Evolutionary conservation across 1,140 invertebrate species (phyloP).

Genomic region (Oedothorax gibbosus): DNA sequence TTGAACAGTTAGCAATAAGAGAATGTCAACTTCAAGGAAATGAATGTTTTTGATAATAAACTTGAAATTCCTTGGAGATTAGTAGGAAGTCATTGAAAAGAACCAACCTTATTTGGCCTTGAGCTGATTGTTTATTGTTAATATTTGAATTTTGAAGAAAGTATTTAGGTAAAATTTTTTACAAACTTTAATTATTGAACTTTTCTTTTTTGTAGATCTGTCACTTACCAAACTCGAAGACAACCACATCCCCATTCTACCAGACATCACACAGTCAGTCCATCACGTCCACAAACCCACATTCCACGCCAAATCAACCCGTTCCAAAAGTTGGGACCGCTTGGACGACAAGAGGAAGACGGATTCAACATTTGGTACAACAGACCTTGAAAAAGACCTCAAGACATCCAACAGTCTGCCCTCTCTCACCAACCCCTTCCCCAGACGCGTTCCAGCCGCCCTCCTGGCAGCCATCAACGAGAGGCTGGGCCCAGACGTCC

Average conservation of each 20-base stretch:
- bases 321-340: constrained; percentile 57
- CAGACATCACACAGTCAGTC: constrained; percentile 12
- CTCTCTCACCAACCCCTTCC: constrained; percentile 34
- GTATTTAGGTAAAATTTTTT: too few species aligned
- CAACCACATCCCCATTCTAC: constrained; percentile 26
- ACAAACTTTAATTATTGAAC: background rate
- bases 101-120: too few species aligned
- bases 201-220: background rate
- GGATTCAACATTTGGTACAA: background rate
- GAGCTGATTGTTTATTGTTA: too few species aligned
- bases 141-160: too few species aligned
- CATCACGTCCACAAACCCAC: background rate
- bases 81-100: too few species aligned
- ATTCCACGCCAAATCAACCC: background rate
- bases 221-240: background rate
- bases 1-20: too few species aligned
- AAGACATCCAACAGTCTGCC: constrained; percentile 28
- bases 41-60: too few species aligned
- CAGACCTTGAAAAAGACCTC: background rate
- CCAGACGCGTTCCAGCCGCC: constrained; percentile 41
- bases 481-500: constrained; percentile 28
- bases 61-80: too few species aligned
- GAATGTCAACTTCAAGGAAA: too few species aligned
- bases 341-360: constrained; percentile 13
- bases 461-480: constrained; percentile 50